phyloP scores from a whole-genome alignment of 2,113 vertebrate genomes.

The Bombycilla garrulus region DNA sequence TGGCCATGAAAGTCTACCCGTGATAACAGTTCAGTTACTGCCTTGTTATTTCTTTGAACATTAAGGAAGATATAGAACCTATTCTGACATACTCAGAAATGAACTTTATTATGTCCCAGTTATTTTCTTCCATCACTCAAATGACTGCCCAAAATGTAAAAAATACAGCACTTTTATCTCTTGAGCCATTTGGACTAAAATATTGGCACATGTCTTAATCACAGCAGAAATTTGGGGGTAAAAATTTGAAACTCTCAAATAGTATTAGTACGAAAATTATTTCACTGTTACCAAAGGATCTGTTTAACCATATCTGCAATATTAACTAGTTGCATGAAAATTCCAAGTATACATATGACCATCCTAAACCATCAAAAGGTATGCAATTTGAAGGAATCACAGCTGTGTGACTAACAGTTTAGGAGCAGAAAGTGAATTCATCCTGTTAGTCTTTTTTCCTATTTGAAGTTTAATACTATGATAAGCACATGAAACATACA shows the following conservation, averaged over 20 bases:
- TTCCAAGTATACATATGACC: neutral
- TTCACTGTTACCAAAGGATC: neutral
- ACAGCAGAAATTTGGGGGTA: accelerated
- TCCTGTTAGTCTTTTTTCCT: neutral
- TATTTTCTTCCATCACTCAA: neutral
- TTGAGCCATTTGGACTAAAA: neutral
- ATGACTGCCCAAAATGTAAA: neutral
- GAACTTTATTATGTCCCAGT: neutral
- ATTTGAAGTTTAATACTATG: neutral
- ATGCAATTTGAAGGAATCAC: neutral
- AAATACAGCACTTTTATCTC: neutral
- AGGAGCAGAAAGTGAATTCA: neutral
- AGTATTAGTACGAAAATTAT: neutral
- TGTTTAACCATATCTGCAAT: neutral
- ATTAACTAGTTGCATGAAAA: neutral
- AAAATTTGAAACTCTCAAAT: neutral
- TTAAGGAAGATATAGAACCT: neutral
- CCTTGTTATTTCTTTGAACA: neutral
- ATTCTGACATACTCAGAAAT: neutral
- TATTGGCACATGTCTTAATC: neutral
- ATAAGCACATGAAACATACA: neutral
- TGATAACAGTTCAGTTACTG: neutral
- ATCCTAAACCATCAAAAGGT: neutral
- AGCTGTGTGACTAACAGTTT: neutral
- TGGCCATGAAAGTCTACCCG: neutral